phyloP scores from a whole-genome alignment of 2,113 vertebrate species.

The Tringa solitaria region DNA sequence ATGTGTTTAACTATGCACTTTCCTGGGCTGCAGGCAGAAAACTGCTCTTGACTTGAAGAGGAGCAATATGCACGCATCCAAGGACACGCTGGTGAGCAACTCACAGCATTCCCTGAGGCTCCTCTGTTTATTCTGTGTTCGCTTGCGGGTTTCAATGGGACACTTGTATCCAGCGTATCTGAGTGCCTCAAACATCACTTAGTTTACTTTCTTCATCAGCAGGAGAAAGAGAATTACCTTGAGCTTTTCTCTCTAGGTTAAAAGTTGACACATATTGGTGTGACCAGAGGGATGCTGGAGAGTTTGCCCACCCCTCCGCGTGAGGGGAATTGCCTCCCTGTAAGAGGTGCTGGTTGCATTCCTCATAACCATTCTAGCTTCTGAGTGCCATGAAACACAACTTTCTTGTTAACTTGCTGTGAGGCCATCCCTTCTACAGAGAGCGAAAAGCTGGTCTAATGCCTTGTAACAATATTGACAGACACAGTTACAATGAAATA shows the following conservation, averaged over 20 bases:
- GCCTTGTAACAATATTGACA: neutral
- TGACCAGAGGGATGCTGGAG: neutral
- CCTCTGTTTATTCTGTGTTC: neutral
- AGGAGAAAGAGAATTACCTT: neutral
- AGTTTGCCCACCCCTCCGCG: neutral
- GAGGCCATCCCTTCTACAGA: neutral
- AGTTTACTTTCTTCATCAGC: neutral
- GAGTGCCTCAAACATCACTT: neutral
- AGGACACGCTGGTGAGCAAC: neutral
- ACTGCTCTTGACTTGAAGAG: neutral
- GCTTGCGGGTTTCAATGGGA: neutral
- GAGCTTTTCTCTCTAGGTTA: neutral
- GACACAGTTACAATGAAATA: neutral
- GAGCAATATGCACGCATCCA: neutral
- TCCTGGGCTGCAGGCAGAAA: neutral
- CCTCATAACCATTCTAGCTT: neutral
- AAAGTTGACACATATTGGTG: neutral
- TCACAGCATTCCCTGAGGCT: neutral
- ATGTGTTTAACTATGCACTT: neutral
- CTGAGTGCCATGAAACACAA: neutral
- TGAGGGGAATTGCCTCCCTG: neutral
- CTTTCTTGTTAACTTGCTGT: neutral
- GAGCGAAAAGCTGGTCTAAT: neutral
- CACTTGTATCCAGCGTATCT: neutral
- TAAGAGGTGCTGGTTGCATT: neutral